Evolutionary conservation across 2,888 invertebrate genomes (phyloP), one percentile per base, ranked within the genome.

Genomic region (Cynaeus angustus): DNA sequence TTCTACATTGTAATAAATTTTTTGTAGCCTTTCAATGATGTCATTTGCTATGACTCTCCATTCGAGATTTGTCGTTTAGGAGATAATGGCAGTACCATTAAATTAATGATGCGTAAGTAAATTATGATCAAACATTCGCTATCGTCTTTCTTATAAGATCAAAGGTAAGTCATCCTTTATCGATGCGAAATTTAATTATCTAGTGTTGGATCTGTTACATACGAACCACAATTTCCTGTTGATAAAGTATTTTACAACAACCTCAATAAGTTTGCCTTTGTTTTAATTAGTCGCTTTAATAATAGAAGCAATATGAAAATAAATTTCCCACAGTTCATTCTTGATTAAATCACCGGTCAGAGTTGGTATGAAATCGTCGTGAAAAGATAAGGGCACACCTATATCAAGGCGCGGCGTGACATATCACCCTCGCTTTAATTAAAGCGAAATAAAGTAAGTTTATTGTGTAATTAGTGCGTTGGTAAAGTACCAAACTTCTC

Each of bases 381-480:
- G 64, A 52, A 48, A 55, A 71, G 70, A 72, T 74, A 71, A 73
- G 70, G 67, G 71, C 73, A 43, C 75, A 72, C 73, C 73, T 66
- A 72, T 62, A 58, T 72, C 67, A 68, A 71, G 74, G 74, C 28
- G 75, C 61, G 75, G 58, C 74, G 52, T 72, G 75, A 74, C 74
- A 75, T 74, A 73, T 74, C 72, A 70, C 71, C 72, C 65, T 48
- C 10, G 68, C 50, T 74, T 75, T 75, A 75, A 75, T 75, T 75
- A 75, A 74, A 75, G 66, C 64, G 74, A 72, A 75, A 74, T 75
- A 73, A 75, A 75, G 73, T 75, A 53, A 72, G 61, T 75, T 75
- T 75, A 75, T 73, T 75, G 74, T 70, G 71, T 75, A 74, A 75
- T 75, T 75, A 75, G 72, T 69, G 72, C 65, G 64, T 62, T 59